Percentiles rank a stretch among this genome's conserved stretches.
phyloP scores from a whole-genome alignment of 2,113 vertebrate genomes.

The Sardina pilchardus region DNA sequence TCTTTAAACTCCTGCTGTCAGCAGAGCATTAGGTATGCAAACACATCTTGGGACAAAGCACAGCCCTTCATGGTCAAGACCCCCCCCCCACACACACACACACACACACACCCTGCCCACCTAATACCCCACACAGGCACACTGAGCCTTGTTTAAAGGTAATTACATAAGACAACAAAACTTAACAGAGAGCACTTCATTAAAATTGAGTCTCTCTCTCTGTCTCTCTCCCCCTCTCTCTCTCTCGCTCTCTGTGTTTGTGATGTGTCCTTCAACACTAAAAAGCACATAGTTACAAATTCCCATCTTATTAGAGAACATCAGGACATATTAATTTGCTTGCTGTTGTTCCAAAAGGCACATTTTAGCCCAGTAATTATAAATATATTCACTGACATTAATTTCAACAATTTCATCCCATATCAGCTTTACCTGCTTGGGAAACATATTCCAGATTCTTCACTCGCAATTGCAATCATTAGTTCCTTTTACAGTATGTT shows the following conservation, averaged over 20 bases:
- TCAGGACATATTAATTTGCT: background rate
- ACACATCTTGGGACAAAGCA: constrained; percentile 40
- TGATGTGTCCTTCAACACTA: background rate
- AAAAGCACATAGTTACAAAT: background rate
- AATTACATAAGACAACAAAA: constrained; percentile 50
- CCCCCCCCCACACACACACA: background rate
- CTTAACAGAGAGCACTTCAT: constrained; percentile 39
- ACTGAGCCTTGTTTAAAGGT: constrained; percentile 43
- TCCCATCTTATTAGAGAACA: background rate
- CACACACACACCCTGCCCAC: background rate
- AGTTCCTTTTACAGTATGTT: background rate
- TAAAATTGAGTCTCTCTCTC: background rate
- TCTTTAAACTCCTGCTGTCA: constrained; percentile 44
- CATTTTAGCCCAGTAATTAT: background rate
- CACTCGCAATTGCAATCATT: background rate
- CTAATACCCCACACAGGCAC: constrained; percentile 20
- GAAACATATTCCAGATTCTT: background rate
- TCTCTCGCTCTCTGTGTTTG: background rate
- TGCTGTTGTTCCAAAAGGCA: background rate
- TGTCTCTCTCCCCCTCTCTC: background rate
- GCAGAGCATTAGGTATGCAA: constrained; percentile 42
- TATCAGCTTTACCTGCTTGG: no score
- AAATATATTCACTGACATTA: background rate
- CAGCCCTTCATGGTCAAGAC: constrained; percentile 35
- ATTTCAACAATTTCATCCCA: background rate